Percentiles rank a stretch among this genome's conserved stretches.
These are phyloP conservation scores for Serranus cabrilla DNA, from an alignment of 2,797 vertebrate species.

Conservation along the genomic window DNA sequence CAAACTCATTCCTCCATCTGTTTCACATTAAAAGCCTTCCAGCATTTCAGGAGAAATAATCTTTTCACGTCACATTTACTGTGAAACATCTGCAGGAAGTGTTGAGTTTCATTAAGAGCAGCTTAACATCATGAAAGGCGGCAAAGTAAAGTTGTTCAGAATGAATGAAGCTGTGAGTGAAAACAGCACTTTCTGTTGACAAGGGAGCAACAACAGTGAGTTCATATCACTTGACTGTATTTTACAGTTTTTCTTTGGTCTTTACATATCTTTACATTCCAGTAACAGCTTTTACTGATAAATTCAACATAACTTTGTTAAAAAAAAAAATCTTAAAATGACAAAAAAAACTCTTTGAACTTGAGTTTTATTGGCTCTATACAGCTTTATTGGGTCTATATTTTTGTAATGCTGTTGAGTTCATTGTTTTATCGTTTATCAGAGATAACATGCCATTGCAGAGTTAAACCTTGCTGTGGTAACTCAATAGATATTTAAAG, in stretches of 20 bases:
- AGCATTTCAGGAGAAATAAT: slow-evolving; percentile 59
- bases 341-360: too few relatives aligned
- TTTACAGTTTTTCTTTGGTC: neutral
- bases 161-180: slow-evolving; percentile 25
- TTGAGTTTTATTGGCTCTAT: too few relatives aligned
- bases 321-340: neutral
- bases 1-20: slow-evolving; percentile 63
- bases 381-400: neutral
- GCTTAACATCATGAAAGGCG: slow-evolving; percentile 54
- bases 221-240: neutral
- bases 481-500: neutral
- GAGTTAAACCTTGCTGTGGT: neutral
- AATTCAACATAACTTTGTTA: neutral
- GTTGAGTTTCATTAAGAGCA: slow-evolving; percentile 64
- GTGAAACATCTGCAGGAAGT: slow-evolving; percentile 75
- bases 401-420: neutral
- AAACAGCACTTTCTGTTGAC: slow-evolving; percentile 21
- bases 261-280: neutral
- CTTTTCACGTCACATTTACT: slow-evolving; percentile 72
- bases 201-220: neutral
- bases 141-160: slow-evolving; percentile 34
- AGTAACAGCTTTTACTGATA: neutral
- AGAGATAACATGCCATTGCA: neutral
- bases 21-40: slow-evolving; percentile 67
- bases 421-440: neutral